Evolutionary conservation across 2,888 invertebrate species (phyloP).

Genomic region (Brassicogethes aeneus): DNA sequence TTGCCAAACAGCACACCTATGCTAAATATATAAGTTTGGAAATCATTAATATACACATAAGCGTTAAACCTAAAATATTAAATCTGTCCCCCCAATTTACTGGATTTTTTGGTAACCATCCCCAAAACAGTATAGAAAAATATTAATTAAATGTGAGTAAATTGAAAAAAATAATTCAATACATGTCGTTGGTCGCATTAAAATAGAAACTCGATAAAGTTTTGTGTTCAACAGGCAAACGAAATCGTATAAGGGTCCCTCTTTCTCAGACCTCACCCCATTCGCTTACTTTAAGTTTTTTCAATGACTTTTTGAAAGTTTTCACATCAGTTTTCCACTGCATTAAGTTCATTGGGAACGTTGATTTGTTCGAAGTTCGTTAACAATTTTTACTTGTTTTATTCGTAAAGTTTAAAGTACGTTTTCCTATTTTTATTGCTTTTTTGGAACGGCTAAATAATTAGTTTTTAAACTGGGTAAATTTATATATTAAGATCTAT

Average conservation of each 20-base stretch:
- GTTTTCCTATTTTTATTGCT: neutral
- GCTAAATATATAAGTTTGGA: too few relatives aligned
- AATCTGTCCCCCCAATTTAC: too few relatives aligned
- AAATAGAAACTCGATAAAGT: too few relatives aligned
- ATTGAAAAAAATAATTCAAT: too few relatives aligned
- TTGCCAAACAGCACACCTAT: too few relatives aligned
- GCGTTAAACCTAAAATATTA: too few relatives aligned
- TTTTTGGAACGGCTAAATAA: neutral
- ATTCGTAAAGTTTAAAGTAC: conserved; percentile 8
- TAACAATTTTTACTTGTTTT: conserved; percentile 18
- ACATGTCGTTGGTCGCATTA: too few relatives aligned
- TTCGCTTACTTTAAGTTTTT: conserved; percentile 6
- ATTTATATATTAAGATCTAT: neutral
- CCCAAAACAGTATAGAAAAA: too few relatives aligned
- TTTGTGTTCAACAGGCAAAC: neutral
- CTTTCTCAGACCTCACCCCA: neutral
- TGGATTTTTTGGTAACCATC: too few relatives aligned
- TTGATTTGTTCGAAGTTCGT: conserved; percentile 22
- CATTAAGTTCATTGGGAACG: conserved; percentile 22
- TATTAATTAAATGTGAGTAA: too few relatives aligned
- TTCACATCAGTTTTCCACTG: conserved; percentile 23
- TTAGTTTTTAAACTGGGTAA: neutral
- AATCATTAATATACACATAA: too few relatives aligned
- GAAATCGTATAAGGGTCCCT: neutral
- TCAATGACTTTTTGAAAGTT: conserved; percentile 16